phyloP scores from a whole-genome alignment of 2,888 invertebrate genomes.

The Carabus problematicus region DNA sequence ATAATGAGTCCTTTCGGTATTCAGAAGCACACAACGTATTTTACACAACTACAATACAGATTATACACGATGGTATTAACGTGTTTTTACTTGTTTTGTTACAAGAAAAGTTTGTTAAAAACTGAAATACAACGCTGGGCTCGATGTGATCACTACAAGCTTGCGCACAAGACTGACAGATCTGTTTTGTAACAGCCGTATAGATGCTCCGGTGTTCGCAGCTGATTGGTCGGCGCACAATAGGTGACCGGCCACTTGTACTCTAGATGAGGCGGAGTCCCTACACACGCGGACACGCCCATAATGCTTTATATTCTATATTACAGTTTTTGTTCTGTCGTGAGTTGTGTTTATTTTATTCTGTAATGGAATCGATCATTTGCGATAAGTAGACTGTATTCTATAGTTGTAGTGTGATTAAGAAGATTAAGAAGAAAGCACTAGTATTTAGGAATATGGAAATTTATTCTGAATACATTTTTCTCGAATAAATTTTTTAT shows the following conservation, averaged over 20 bases:
- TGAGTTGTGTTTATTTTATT: conserved; percentile 3
- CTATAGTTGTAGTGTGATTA: too few relatives aligned
- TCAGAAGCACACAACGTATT: too few relatives aligned
- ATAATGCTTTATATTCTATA: conserved; percentile 4
- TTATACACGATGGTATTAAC: not conserved
- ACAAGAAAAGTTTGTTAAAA: not conserved
- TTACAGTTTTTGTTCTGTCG: conserved; percentile 18
- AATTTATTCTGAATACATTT: too few relatives aligned
- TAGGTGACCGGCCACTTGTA: conserved; percentile 30
- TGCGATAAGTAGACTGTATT: too few relatives aligned
- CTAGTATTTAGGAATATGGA: too few relatives aligned
- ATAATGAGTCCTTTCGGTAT: too few relatives aligned
- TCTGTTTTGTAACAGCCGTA: conserved; percentile 24
- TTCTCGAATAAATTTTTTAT: too few relatives aligned
- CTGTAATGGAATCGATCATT: too few relatives aligned
- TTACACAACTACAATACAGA: too few relatives aligned
- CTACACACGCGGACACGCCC: conserved; percentile 15
- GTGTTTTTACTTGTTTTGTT: not conserved
- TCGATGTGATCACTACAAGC: conserved; percentile 11
- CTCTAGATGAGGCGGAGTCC: conserved; percentile 1
- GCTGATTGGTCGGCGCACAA: conserved; percentile 27
- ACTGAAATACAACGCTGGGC: not conserved
- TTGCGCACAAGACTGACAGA: conserved; percentile 33
- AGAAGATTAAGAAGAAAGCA: too few relatives aligned
- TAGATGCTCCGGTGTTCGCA: conserved; percentile 14